A percentile compares a stretch with the other conserved stretches of the same genome.
Conservation (phyloP, 2,888 invertebrate species). For the Cosmorhoe ocellata region DNA sequence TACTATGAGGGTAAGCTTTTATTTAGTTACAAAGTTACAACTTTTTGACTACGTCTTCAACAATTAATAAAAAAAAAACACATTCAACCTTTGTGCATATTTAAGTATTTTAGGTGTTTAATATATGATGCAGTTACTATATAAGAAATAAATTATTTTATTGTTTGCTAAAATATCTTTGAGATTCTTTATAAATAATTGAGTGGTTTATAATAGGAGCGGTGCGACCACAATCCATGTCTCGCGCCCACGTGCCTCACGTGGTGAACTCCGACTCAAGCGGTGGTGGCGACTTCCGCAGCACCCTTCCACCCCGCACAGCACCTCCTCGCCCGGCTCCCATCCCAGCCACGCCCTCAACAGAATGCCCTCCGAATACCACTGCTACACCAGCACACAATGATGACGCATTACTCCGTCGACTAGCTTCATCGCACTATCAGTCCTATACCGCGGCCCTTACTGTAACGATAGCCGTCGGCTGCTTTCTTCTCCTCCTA, state of each 20-base stretch:
- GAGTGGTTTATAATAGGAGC: constrained; percentile 77
- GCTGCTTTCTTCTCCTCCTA: constrained; percentile 90
- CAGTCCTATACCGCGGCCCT: constrained; percentile 95
- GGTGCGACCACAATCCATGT: constrained; percentile 88
- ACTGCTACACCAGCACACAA: constrained; percentile 72
- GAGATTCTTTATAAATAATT: no score
- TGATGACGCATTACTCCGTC: constrained; percentile 87
- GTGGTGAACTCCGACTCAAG: constrained; percentile 67
- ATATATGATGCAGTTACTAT: no score
- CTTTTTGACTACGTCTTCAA: no score
- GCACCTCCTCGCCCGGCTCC: constrained; percentile 69
- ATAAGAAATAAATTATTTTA: no score
- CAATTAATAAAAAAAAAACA: no score
- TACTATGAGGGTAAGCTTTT: constrained; percentile 88
- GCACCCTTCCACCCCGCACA: constrained; percentile 72
- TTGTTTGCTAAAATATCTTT: no score
- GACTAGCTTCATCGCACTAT: constrained; percentile 91
- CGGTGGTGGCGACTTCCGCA: constrained; percentile 52
- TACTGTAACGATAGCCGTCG: constrained; percentile 93
- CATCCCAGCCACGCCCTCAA: constrained; percentile 80
- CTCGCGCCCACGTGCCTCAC: constrained; percentile 84
- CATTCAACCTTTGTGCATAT: no score
- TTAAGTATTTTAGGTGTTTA: no score
- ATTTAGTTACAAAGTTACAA: no score
- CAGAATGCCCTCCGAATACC: constrained; percentile 88